phyloP scores from a whole-genome alignment of 2,113 vertebrate genomes.

The Thalassarche chlororhynchos region DNA sequence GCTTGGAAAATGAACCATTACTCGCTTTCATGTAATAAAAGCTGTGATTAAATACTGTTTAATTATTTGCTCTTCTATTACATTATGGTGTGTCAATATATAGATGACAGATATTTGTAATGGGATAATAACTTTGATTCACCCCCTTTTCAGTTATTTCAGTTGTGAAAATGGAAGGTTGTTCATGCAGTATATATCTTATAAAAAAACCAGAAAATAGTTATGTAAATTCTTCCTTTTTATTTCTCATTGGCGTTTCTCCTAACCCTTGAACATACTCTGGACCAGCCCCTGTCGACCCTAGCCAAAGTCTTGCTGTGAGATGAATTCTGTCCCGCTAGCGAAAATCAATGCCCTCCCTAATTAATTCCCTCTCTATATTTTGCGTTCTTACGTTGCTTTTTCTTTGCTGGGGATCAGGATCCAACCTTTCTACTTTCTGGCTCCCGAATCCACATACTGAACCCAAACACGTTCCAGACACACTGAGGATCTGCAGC shows the following conservation, averaged over 20 bases:
- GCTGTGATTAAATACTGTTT: not conserved
- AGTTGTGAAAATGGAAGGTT: not conserved
- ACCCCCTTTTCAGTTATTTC: not conserved
- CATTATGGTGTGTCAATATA: fast-evolving
- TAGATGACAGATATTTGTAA: not conserved
- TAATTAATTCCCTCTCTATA: not conserved
- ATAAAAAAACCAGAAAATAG: not conserved
- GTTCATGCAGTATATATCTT: no score
- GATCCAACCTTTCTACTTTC: not conserved
- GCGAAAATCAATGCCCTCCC: not conserved
- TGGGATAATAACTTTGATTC: not conserved
- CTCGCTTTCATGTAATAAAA: not conserved
- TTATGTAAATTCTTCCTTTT: not conserved
- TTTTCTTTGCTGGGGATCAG: not conserved
- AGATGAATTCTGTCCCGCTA: not conserved
- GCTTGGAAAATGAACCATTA: not conserved
- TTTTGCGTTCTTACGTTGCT: not conserved
- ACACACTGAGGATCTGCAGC: not conserved
- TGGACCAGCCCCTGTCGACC: fast-evolving
- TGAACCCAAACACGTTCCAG: not conserved
- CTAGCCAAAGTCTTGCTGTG: not conserved
- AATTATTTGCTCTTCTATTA: not conserved
- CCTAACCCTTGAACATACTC: not conserved
- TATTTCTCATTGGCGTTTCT: not conserved
- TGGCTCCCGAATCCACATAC: not conserved